Percentiles rank a stretch among this genome's conserved stretches.
These are phyloP conservation scores for Eclectus roratus DNA, from an alignment of 2,113 vertebrate species.

Conservation along the genomic window DNA sequence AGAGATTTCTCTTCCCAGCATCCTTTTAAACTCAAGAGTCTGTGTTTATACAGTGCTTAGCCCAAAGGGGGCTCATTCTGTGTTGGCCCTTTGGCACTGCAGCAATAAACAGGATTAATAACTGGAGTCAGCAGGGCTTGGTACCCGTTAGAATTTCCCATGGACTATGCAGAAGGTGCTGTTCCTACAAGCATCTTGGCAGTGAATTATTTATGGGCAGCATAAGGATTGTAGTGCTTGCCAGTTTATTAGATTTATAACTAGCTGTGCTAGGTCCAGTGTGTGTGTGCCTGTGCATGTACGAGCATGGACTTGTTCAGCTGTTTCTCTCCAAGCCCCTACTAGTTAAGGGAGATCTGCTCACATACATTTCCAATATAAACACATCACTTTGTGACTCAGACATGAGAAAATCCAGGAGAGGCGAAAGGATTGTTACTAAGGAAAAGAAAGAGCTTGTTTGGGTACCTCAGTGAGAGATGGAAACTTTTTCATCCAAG, in stretches of 20 bases:
- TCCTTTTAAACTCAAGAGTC: slow-evolving; percentile 45
- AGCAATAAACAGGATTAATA: slow-evolving; percentile 62
- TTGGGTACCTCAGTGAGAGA: not conserved
- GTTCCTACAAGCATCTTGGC: slow-evolving; percentile 57
- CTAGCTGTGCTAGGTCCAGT: slow-evolving; percentile 20
- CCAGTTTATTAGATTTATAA: slow-evolving; percentile 69
- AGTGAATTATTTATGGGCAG: slow-evolving; percentile 71
- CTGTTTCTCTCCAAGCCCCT: not conserved
- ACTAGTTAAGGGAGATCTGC: not conserved
- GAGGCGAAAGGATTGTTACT: not conserved
- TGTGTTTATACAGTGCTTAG: slow-evolving; percentile 38
- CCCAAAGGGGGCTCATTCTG: slow-evolving; percentile 38
- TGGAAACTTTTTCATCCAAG: not conserved
- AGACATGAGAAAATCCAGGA: not conserved
- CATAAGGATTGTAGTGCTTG: slow-evolving; percentile 40
- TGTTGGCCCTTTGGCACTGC: slow-evolving; percentile 37
- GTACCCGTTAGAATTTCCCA: slow-evolving; percentile 51
- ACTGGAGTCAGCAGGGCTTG: slow-evolving; percentile 40
- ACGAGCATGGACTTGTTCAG: not conserved
- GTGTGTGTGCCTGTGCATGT: not conserved
- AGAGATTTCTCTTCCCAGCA: not conserved
- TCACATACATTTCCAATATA: not conserved
- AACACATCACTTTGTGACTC: not conserved
- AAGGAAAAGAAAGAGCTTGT: not conserved
- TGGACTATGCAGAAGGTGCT: slow-evolving; percentile 62